phyloP scores from a whole-genome alignment of 2,797 vertebrate species.

The Gymnothorax reevesii region DNA sequence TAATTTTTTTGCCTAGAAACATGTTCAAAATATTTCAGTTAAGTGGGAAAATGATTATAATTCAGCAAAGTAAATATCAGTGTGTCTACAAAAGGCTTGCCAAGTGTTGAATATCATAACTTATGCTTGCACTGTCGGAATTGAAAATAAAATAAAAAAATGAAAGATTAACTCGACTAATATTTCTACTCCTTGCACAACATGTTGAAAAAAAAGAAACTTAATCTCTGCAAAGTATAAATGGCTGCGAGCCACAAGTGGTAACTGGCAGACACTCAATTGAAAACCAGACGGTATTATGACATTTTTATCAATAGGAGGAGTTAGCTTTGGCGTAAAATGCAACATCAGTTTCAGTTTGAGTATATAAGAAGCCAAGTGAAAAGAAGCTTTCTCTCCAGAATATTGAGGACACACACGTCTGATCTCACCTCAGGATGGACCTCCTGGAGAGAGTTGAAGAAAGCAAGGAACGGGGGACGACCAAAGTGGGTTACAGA shows the following conservation, averaged over 20 bases:
- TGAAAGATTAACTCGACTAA: not conserved
- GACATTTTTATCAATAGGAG: not conserved
- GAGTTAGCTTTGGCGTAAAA: not conserved
- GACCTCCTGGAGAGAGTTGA: conserved; percentile 90
- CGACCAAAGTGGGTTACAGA: conserved; percentile 95
- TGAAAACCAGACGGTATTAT: not conserved
- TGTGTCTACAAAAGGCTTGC: not conserved
- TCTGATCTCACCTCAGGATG: conserved; percentile 84
- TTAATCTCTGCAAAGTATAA: not conserved
- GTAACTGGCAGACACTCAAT: not conserved
- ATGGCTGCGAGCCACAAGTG: not conserved
- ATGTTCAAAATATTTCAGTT: not conserved
- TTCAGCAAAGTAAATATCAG: not conserved
- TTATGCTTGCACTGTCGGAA: not conserved
- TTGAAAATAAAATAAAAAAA: not conserved
- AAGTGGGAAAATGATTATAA: not conserved
- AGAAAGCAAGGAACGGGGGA: conserved; percentile 88
- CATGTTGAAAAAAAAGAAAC: not conserved
- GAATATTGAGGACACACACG: not conserved
- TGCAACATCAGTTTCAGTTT: not conserved
- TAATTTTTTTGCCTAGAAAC: not conserved
- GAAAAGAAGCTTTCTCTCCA: not conserved
- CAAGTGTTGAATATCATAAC: not conserved
- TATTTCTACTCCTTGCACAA: not conserved
- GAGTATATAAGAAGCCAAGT: not conserved